A percentile compares a stretch with the other conserved stretches of the same genome.
phyloP scores from a whole-genome alignment of 2,888 invertebrate species.

The Pyrochroa serraticornis region DNA sequence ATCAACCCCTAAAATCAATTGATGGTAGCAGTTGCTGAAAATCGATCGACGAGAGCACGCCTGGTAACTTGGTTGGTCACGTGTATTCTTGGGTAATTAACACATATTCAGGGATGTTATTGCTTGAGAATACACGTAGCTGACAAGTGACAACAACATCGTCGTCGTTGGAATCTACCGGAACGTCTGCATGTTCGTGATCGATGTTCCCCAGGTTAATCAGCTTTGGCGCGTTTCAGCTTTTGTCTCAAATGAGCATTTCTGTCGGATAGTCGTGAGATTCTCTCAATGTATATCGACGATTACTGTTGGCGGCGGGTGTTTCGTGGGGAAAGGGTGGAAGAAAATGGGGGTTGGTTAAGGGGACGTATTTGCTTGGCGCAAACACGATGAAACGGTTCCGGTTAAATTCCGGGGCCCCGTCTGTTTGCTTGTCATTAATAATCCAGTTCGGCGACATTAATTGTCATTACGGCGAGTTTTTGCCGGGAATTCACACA shows the following conservation, averaged over 20 bases:
- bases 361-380: conserved; percentile 3
- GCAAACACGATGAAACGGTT: conserved; percentile 2
- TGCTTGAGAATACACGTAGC: conserved; percentile 99
- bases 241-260: no score
- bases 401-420: conserved; percentile 4
- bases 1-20: neutral
- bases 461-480: conserved; percentile 8
- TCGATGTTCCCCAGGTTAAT: conserved; percentile 2
- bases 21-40: neutral
- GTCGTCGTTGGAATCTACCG: conserved; percentile 6
- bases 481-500: neutral
- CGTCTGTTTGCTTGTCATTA: conserved; percentile 8
- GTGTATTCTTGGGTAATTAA: conserved; percentile 99
- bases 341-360: neutral
- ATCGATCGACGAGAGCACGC: neutral
- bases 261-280: no score
- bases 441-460: conserved; percentile 12
- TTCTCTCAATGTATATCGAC: no score
- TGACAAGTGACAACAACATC: conserved; percentile 70
- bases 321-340: neutral
- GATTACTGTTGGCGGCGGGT: no score
- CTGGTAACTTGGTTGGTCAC: conserved; percentile 82
- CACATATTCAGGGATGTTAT: conserved; percentile 95
- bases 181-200: neutral
- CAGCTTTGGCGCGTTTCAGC: neutral